These are phyloP conservation scores for Ptycholaimellus sp. DNA, from an alignment of 2,888 invertebrate species.

Conservation along the genomic window DNA sequence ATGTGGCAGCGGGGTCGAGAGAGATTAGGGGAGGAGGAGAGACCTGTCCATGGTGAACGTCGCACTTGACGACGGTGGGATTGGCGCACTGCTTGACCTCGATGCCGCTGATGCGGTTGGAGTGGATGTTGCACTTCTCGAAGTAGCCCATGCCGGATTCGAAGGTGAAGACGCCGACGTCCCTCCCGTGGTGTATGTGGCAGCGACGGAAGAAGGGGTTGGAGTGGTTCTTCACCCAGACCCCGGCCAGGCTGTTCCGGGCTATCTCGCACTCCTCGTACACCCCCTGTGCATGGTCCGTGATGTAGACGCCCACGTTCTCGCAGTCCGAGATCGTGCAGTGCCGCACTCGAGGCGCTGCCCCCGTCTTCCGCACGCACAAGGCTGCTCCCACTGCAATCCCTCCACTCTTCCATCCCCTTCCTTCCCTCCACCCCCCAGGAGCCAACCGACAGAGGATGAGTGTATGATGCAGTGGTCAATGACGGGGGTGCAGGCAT, in stretches of 20 bases:
- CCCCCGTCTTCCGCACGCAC: conserved; percentile 79
- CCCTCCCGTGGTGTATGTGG: conserved; percentile 23
- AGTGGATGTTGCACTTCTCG: conserved; percentile 93
- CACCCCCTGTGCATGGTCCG: conserved; percentile 73
- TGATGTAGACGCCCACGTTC: conserved; percentile 91
- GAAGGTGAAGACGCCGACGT: conserved; percentile 25
- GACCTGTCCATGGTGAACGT: conserved; percentile 86
- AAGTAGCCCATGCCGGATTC: conserved; percentile 49
- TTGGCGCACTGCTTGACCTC: conserved; percentile 96
- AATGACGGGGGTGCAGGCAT: conserved; percentile 83
- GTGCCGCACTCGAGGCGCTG: conserved; percentile 81
- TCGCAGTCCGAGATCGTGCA: conserved; percentile 98
- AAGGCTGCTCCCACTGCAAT: conserved; percentile 88
- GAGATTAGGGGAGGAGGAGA: too few species aligned
- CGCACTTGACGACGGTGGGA: conserved; percentile 91
- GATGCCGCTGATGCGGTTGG: conserved; percentile 93
- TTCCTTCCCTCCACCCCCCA: too few species aligned
- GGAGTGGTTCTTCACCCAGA: conserved; percentile 97
- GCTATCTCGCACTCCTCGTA: conserved; percentile 91
- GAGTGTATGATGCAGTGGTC: conserved; percentile 91
- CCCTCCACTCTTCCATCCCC: too few species aligned
- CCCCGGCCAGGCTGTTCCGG: conserved; percentile 82
- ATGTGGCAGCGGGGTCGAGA: conserved; percentile 24
- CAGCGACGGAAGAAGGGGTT: conserved; percentile 35
- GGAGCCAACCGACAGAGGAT: conserved; percentile 61